Conservation (phyloP, 2,797 vertebrate genomes). For the Leptoclinus maculatus region DNA sequence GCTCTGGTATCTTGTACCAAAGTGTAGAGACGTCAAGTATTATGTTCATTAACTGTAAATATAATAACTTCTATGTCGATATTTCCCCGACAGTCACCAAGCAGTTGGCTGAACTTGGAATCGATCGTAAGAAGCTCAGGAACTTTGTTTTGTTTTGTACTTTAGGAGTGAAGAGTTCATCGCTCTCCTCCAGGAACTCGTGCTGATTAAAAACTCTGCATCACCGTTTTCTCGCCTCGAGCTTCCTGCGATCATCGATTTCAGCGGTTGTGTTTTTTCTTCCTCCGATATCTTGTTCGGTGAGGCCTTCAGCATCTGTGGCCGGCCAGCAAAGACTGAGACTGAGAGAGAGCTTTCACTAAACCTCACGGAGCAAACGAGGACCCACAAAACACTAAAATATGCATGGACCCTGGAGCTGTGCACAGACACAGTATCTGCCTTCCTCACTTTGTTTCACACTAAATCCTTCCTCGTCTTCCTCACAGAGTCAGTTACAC, state of each 20-base stretch:
- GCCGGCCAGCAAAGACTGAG: slow-evolving; percentile 20
- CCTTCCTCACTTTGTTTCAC: slow-evolving; percentile 34
- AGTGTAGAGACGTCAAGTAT: too few relatives aligned
- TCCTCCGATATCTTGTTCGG: slow-evolving; percentile 13
- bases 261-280: background rate
- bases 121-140: too few relatives aligned
- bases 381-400: slow-evolving; percentile 56
- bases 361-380: slow-evolving; percentile 12
- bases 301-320: slow-evolving; percentile 17
- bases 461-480: slow-evolving; percentile 1
- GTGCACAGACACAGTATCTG: slow-evolving; percentile 36
- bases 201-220: slow-evolving; percentile 26
- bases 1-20: too few relatives aligned
- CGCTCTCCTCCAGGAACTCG: background rate
- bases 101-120: too few relatives aligned
- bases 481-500: slow-evolving; percentile 11
- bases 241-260: slow-evolving; percentile 27
- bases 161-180: too few relatives aligned
- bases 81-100: too few relatives aligned
- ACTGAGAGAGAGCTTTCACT: slow-evolving; percentile 26
- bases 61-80: too few relatives aligned
- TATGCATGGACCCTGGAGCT: slow-evolving; percentile 59
- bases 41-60: too few relatives aligned
- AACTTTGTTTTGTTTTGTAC: too few relatives aligned
- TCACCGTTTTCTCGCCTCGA: background rate